Conservation (phyloP, 2,797 vertebrate species). For the Neostethus bicornis region DNA sequence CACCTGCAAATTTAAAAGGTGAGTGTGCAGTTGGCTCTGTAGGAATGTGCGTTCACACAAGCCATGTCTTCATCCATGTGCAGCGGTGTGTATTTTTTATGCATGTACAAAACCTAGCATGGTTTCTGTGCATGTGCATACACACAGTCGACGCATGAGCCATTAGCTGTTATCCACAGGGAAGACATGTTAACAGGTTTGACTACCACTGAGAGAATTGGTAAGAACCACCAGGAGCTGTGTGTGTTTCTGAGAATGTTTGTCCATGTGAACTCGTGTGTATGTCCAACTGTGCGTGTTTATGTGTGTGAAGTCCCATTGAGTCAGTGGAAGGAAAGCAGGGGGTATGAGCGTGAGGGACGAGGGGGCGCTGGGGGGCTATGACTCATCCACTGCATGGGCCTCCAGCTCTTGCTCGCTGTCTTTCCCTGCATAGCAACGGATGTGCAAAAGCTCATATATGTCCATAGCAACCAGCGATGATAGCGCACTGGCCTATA, state of each 20-base stretch:
- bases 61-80: not conserved
- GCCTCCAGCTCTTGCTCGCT: conserved; percentile 54
- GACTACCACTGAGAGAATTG: conserved; percentile 53
- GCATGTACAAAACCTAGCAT: not conserved
- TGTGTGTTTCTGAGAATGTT: conserved; percentile 20
- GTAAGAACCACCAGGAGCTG: conserved; percentile 49
- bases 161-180: conserved; percentile 51
- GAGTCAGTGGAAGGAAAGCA: conserved; percentile 64
- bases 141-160: conserved; percentile 31
- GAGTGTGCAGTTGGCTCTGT: not conserved
- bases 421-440: conserved; percentile 65
- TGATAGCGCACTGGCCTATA: conserved; percentile 30
- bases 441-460: conserved; percentile 57
- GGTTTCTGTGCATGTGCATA: conserved; percentile 4
- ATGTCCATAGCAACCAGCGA: conserved; percentile 61
- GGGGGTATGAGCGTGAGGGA: conserved; percentile 53
- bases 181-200: conserved; percentile 62
- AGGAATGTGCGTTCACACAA: not conserved
- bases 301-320: conserved; percentile 60
- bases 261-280: conserved; percentile 6
- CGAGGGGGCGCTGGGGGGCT: conserved; percentile 41
- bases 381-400: conserved; percentile 75
- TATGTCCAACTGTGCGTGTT: conserved; percentile 23
- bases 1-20: not conserved
- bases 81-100: not conserved